Percentiles rank a stretch among this genome's conserved stretches.
phyloP scores from a whole-genome alignment of 2,888 invertebrate species.

The Yponomeuta evonymella region DNA sequence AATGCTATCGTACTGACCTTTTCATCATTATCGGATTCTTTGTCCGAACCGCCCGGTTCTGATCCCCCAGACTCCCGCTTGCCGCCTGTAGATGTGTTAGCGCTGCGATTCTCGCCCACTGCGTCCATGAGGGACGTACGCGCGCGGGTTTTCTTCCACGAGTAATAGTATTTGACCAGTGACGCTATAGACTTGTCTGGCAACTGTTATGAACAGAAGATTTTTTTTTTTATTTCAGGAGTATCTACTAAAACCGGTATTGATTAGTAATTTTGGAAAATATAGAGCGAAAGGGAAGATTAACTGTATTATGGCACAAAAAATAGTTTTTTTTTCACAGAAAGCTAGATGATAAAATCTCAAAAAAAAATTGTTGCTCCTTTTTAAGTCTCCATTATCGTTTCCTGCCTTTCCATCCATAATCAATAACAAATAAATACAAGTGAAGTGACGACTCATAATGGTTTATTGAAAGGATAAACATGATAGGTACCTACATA shows the following conservation, averaged over 20 bases:
- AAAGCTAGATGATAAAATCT: too few relatives aligned
- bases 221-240: neutral
- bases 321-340: too few relatives aligned
- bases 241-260: neutral
- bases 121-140: constrained; percentile 95
- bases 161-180: constrained; percentile 97
- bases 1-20: constrained; percentile 80
- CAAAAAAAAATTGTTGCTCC: too few relatives aligned
- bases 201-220: constrained; percentile 73
- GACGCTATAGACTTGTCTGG: constrained; percentile 98
- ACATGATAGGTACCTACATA: too few relatives aligned
- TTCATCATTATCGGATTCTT: constrained; percentile 92
- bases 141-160: constrained; percentile 97
- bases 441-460: too few relatives aligned
- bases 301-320: neutral
- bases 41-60: constrained; percentile 88
- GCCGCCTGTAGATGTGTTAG: constrained; percentile 74
- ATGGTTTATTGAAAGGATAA: too few relatives aligned
- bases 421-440: too few relatives aligned
- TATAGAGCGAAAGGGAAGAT: too few relatives aligned
- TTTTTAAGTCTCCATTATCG: too few relatives aligned
- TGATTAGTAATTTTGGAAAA: neutral
- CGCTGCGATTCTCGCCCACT: constrained; percentile 83
- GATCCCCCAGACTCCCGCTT: constrained; percentile 83
- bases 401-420: too few relatives aligned